phyloP scores from a whole-genome alignment of 2,888 invertebrate genomes.

The Selenia dentaria region DNA sequence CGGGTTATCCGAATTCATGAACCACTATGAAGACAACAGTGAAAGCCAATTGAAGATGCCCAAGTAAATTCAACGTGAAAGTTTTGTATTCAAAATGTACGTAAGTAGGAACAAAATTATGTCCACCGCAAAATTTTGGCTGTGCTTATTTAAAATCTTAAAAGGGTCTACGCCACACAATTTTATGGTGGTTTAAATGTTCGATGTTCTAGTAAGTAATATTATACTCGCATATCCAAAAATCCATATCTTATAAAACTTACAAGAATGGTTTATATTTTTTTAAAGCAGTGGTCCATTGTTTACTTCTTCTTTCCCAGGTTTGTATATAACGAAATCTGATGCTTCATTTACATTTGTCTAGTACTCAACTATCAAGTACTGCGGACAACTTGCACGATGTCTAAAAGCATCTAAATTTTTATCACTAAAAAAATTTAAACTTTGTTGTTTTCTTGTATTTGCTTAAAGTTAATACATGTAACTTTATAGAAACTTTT shows the following conservation, averaged over 20 bases:
- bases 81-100: conserved; percentile 19
- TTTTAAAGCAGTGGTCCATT: conserved; percentile 4
- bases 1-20: too few species aligned
- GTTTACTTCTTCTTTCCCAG: conserved; percentile 5
- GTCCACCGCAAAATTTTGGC: conserved; percentile 77
- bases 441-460: too few species aligned
- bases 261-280: conserved; percentile 3
- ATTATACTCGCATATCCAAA: conserved; percentile 55
- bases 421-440: too few species aligned
- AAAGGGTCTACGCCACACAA: conserved; percentile 46
- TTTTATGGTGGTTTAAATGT: conserved; percentile 52
- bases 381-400: too few species aligned
- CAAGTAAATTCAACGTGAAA: conserved; percentile 10
- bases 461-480: too few species aligned
- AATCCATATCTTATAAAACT: conserved; percentile 46
- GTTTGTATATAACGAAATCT: not conserved
- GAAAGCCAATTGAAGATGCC: too few species aligned
- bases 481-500: too few species aligned
- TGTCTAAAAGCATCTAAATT: too few species aligned
- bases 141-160: conserved; percentile 71
- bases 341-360: conserved; percentile 9
- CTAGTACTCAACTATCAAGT: conserved; percentile 6
- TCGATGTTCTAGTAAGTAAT: conserved; percentile 32
- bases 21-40: too few species aligned
- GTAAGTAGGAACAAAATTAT: conserved; percentile 53